These are phyloP conservation scores for Tragulus kanchil DNA, from an alignment of 2,113 vertebrate species.

Conservation along the genomic window DNA sequence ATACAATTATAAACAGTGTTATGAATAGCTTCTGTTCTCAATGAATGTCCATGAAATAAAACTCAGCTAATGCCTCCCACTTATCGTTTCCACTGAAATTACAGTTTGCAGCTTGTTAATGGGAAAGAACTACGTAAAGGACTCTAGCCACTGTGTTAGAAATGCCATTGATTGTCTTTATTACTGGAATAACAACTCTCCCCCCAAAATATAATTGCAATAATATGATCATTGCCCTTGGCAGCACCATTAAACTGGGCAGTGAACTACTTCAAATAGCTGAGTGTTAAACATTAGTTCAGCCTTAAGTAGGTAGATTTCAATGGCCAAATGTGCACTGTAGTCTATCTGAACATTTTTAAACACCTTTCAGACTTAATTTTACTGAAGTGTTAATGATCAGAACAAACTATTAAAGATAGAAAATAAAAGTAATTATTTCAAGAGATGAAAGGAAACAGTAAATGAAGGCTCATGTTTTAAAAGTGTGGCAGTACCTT, in stretches of 20 bases:
- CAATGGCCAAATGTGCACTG: slow-evolving; percentile 85
- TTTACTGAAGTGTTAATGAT: slow-evolving; percentile 91
- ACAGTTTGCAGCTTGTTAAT: slow-evolving; percentile 74
- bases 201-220: slow-evolving; percentile 65
- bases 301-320: slow-evolving; percentile 87
- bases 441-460: slow-evolving; percentile 90
- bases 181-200: slow-evolving; percentile 71
- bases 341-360: slow-evolving; percentile 89
- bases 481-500: slow-evolving; percentile 74
- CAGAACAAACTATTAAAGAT: slow-evolving; percentile 87
- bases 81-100: slow-evolving; percentile 71
- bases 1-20: neutral
- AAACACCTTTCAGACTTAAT: slow-evolving; percentile 89
- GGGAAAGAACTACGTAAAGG: slow-evolving; percentile 69
- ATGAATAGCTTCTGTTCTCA: slow-evolving; percentile 19
- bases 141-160: slow-evolving; percentile 73
- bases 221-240: slow-evolving; percentile 85
- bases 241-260: slow-evolving; percentile 88
- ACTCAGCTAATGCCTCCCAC: neutral
- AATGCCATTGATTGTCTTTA: slow-evolving; percentile 80
- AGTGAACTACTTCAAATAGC: slow-evolving; percentile 90
- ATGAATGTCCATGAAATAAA: slow-evolving; percentile 2
- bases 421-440: slow-evolving; percentile 89
- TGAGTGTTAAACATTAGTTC: slow-evolving; percentile 89
- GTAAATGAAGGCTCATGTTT: slow-evolving; percentile 87